Evolutionary conservation across 2,797 vertebrate species (phyloP).

Genomic region (Gambusia yucatana): DNA sequence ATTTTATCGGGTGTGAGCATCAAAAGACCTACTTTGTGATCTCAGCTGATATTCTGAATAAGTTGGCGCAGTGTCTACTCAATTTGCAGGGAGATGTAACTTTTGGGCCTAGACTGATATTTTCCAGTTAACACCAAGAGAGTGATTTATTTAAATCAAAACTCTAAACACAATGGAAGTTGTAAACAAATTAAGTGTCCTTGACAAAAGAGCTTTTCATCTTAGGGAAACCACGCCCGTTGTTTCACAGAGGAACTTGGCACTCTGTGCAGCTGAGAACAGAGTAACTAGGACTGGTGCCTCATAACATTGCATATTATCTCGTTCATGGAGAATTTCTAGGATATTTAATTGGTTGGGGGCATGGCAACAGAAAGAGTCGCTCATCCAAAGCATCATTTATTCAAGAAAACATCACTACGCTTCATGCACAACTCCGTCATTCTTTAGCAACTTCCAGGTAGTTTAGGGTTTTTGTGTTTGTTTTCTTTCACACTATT

Average conservation of each 20-base stretch:
- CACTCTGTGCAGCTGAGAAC: background rate
- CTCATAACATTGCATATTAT: background rate
- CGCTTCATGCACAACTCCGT: background rate
- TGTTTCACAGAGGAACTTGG: background rate
- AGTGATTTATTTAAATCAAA: background rate
- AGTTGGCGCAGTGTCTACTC: background rate
- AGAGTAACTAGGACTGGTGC: background rate
- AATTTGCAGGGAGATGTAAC: background rate
- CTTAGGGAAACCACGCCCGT: background rate
- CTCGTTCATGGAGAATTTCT: background rate
- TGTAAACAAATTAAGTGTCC: background rate
- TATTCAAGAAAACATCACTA: background rate
- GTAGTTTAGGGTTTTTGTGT: too few species aligned
- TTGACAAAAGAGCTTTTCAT: background rate
- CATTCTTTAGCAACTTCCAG: background rate
- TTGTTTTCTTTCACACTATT: background rate
- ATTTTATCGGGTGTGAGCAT: background rate
- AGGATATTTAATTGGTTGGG: background rate
- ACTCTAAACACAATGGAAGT: background rate
- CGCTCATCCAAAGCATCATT: background rate
- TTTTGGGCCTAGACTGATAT: background rate
- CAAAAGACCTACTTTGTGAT: background rate
- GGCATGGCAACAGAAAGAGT: background rate
- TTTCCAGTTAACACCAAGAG: background rate
- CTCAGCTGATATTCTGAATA: background rate